phyloP scores from a whole-genome alignment of 2,797 vertebrate genomes.

The Telmatherina bonti region DNA sequence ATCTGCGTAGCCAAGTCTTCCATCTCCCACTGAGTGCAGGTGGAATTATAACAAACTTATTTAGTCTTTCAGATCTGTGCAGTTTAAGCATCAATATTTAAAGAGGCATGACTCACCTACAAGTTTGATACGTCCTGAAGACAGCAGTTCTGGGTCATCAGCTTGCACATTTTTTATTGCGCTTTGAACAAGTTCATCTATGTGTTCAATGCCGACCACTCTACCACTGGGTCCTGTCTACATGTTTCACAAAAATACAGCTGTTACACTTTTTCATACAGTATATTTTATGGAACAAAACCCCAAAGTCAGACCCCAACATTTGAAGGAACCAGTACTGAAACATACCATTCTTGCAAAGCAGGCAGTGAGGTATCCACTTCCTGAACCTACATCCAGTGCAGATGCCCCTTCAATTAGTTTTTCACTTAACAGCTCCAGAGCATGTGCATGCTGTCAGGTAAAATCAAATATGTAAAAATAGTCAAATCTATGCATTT shows the following conservation, averaged over 20 bases:
- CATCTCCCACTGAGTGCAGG: slow-evolving; percentile 86
- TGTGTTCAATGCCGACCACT: slow-evolving; percentile 92
- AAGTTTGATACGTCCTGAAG: slow-evolving; percentile 86
- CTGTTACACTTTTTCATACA: neutral
- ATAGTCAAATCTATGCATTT: neutral
- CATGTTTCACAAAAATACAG: slow-evolving; percentile 8
- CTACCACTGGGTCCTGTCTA: slow-evolving; percentile 87
- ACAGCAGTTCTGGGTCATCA: slow-evolving; percentile 87
- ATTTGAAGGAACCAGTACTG: neutral
- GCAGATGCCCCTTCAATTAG: slow-evolving; percentile 88
- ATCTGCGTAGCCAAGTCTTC: slow-evolving; percentile 87
- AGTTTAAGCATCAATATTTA: slow-evolving; percentile 9
- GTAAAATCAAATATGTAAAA: slow-evolving; percentile 14
- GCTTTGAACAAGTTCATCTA: slow-evolving; percentile 87
- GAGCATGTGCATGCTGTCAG: slow-evolving; percentile 89
- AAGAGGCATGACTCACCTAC: slow-evolving; percentile 79
- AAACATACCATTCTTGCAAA: slow-evolving; percentile 91
- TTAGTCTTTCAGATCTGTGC: neutral
- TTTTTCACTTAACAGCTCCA: slow-evolving; percentile 91
- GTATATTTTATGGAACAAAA: neutral
- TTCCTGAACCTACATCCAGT: slow-evolving; percentile 92
- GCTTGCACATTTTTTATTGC: slow-evolving; percentile 86
- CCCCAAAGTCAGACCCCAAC: neutral
- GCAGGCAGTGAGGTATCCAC: slow-evolving; percentile 92
- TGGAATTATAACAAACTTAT: neutral